These are phyloP conservation scores for Benthochromis sp. DNA, from an alignment of 2,113 vertebrate species.

Conservation along the genomic window DNA sequence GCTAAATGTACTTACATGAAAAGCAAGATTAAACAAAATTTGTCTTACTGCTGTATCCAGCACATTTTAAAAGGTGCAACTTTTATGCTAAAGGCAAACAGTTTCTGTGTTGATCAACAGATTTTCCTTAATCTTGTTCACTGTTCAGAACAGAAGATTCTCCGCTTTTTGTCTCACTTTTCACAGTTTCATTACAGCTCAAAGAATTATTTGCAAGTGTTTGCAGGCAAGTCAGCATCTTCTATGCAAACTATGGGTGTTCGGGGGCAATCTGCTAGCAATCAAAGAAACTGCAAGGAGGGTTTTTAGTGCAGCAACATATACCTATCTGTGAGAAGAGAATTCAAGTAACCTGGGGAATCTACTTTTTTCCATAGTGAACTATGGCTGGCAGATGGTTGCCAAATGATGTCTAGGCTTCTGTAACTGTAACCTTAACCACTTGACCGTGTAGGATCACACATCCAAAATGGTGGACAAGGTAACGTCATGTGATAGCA, in stretches of 20 bases:
- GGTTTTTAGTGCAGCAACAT: not conserved
- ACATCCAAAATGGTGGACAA: not conserved
- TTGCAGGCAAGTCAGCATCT: not conserved
- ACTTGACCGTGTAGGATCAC: not conserved
- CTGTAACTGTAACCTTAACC: not conserved
- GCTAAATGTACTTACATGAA: not conserved
- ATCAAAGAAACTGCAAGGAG: not conserved
- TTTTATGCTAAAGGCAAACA: not conserved
- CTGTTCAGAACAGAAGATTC: not conserved
- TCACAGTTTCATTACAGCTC: not conserved
- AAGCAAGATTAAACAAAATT: not conserved
- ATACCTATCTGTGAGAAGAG: not conserved
- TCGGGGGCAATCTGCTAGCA: not conserved
- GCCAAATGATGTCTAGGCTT: not conserved
- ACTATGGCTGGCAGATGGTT: not conserved
- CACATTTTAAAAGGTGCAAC: not conserved
- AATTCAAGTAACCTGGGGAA: not conserved
- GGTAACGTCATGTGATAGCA: not conserved
- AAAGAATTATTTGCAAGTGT: not conserved
- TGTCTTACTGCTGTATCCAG: not conserved
- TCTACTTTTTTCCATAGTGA: not conserved
- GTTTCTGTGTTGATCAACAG: not conserved
- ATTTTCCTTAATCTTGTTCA: not conserved
- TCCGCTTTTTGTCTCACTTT: not conserved
- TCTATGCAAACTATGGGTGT: not conserved